These are phyloP conservation scores for Ibidorhyncha struthersii DNA, from an alignment of 2,113 vertebrate species.

Conservation along the genomic window DNA sequence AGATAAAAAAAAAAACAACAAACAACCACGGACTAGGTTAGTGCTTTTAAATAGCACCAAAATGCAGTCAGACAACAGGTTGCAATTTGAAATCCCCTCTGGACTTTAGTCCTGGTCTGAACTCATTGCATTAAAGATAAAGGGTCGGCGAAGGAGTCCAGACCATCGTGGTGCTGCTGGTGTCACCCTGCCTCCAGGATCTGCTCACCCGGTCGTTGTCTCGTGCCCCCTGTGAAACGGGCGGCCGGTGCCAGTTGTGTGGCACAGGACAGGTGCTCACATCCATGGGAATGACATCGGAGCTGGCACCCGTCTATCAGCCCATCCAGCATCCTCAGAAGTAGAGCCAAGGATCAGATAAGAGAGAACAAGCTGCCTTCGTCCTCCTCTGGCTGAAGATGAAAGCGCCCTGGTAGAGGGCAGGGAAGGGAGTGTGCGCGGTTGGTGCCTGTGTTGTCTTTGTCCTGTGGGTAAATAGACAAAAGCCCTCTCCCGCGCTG, in stretches of 20 bases:
- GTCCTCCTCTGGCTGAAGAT: background rate
- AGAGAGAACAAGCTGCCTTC: background rate
- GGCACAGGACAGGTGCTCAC: background rate
- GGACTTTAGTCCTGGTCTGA: background rate
- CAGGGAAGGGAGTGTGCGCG: background rate
- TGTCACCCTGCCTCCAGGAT: background rate
- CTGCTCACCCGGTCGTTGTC: background rate
- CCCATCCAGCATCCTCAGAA: background rate
- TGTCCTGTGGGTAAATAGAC: background rate
- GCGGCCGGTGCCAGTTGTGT: fast-evolving
- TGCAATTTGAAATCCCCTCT: background rate
- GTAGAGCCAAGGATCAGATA: slow-evolving; percentile 1
- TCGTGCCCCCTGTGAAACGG: background rate
- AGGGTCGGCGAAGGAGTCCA: background rate
- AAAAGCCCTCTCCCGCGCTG: background rate
- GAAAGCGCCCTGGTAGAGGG: background rate
- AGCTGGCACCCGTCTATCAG: background rate
- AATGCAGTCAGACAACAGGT: background rate
- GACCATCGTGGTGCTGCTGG: fast-evolving
- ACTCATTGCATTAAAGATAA: background rate
- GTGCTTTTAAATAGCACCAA: background rate
- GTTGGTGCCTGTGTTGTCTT: background rate
- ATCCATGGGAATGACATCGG: fast-evolving
- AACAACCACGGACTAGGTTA: background rate
- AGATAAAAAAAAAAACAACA: background rate